Evolutionary conservation across 92 coral and sea anemone species (phyloP), one percentile per base, ranked within the genome.

Genomic region (Actinostola sp.): DNA sequence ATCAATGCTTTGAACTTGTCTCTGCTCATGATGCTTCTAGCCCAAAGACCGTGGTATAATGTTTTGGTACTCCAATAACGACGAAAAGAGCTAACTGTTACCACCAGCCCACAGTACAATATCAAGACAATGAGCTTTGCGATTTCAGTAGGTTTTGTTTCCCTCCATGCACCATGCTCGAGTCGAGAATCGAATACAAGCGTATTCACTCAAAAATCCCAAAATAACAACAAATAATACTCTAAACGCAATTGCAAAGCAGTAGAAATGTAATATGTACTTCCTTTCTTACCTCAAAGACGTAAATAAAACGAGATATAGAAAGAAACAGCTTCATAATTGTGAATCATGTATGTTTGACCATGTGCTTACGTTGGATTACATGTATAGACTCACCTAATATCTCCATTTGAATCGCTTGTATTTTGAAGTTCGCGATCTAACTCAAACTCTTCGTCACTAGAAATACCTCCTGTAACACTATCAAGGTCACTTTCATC

Each of bases 41-140:
- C 86, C 87, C 87, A 86, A 83, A n/a, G n/a, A n/a, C n/a, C n/a
- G n/a, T n/a, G n/a, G n/a, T n/a, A n/a, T n/a, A n/a, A n/a, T n/a
- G n/a, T 68, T 41, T 86, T 86, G 15, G 87, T 86, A 68, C 87
- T 86, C 87, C 91, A 86, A 32, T 81, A 86, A 11, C 61, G 33
- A 21, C 73, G 77, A 42, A 83, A 76, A 1, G 83, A 68, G 61
- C 72, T 76, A 12, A 81, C 84, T n/a, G n/a, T n/a, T 32, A 57
- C 27, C 10, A 81, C 83, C 27, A 86, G 73, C 43, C 83, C 87
- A 70, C 83, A 86, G 70, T 86, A 81, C 32, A 82, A 50, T 51
- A 81, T 52, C 15, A 81, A 72, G 56, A 84, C 87, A 53, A 82
- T 81, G 30, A 86, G 65, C 59, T 72, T 76, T 13, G 70, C 76